Evolutionary conservation across 1,140 invertebrate species (phyloP).

Genomic region (Hestina assimilis): DNA sequence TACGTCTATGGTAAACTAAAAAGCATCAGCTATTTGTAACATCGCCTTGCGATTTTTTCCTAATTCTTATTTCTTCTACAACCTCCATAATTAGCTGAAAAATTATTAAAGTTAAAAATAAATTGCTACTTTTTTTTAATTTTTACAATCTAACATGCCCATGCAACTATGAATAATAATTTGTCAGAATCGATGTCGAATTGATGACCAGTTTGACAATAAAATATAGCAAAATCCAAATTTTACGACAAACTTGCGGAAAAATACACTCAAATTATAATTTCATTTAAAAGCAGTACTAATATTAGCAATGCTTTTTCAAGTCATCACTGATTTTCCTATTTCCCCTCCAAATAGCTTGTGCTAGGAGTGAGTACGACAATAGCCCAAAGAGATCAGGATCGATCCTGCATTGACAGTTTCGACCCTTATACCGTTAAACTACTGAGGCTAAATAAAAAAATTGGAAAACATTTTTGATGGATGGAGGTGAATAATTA

Average conservation of each 20-base stretch:
- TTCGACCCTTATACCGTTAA: no score
- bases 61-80: slow-evolving; percentile 76
- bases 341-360: no score
- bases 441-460: no score
- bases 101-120: slow-evolving; percentile 51
- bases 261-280: not conserved
- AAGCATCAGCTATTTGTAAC: slow-evolving; percentile 52
- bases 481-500: no score
- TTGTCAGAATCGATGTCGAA: not conserved
- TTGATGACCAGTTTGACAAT: not conserved
- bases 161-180: slow-evolving; percentile 14
- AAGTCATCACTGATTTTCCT: no score
- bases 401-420: no score
- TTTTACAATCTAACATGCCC: slow-evolving; percentile 22
- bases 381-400: no score
- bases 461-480: no score
- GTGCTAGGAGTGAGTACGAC: no score
- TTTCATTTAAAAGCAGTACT: not conserved
- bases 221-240: not conserved
- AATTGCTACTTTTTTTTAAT: not conserved
- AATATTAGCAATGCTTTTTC: no score
- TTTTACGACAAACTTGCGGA: not conserved
- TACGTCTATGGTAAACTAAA: not conserved
- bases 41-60: slow-evolving; percentile 71
- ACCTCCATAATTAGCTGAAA: slow-evolving; percentile 77